phyloP scores from a whole-genome alignment of 2,888 invertebrate species.

The Mythimna pallens region DNA sequence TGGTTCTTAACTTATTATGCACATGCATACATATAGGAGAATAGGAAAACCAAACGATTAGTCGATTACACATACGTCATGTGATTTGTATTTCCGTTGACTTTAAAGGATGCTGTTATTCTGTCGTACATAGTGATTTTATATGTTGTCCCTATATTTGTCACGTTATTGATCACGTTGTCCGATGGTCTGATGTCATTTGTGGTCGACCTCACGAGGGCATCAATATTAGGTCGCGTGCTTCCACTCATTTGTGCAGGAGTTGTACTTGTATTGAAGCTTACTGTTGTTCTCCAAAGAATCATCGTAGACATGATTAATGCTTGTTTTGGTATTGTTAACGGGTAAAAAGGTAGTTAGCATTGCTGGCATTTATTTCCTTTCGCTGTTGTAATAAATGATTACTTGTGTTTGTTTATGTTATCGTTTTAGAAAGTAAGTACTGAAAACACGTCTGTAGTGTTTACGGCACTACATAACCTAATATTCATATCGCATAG shows the following conservation, averaged over 20 bases:
- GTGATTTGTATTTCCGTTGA: constrained; percentile 48
- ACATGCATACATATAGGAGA: constrained; percentile 16
- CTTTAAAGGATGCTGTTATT: constrained; percentile 30
- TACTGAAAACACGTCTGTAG: background rate
- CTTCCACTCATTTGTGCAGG: constrained; percentile 32
- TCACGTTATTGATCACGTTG: constrained; percentile 67
- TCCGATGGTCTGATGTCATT: constrained; percentile 62
- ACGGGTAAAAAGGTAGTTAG: constrained; percentile 18
- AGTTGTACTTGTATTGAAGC: constrained; percentile 16
- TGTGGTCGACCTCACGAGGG: constrained; percentile 53
- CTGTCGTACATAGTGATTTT: constrained; percentile 6
- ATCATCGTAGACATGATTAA: constrained; percentile 26
- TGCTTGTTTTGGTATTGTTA: constrained; percentile 15
- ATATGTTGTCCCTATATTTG: constrained; percentile 42
- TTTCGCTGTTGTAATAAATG: background rate
- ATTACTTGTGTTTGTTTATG: background rate
- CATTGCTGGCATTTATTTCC: background rate
- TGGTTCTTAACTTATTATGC: background rate
- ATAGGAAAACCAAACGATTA: constrained; percentile 45
- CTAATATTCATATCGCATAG: constrained; percentile 10
- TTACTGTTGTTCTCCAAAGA: constrained; percentile 14
- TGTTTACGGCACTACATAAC: background rate
- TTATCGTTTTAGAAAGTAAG: background rate
- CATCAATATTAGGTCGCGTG: constrained; percentile 49
- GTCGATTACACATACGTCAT: constrained; percentile 29